Evolutionary conservation across 2,888 invertebrate species (phyloP), one percentile per base, ranked within the genome.

Genomic region (Marronus borbonicus): DNA sequence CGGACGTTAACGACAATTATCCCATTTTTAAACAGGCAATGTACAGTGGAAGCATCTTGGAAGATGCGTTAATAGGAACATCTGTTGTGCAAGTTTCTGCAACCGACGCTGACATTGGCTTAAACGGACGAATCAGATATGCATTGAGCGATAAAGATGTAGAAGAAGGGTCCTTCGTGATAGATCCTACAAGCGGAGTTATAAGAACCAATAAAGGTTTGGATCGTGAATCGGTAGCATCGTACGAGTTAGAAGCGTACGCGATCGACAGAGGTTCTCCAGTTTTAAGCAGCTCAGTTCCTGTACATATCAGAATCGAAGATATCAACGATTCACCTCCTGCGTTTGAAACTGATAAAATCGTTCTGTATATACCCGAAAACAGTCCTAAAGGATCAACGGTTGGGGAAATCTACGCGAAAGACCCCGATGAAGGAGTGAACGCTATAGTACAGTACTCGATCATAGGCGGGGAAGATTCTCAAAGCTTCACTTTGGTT

Each of bases 321-420:
- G 97, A 97, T 85, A 94, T 97, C 10, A 97, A 97, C 85, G 97
- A 97, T 86, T 96, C 96, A 0, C 96, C 97, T 0, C 97, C 97
- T 0, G 94, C 95, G 0, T 98, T 97, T 88, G 94, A 96, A 80
- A 94, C 95, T 2, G 96, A 97, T 84, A 94, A 95, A 86, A 94
- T 99, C 14, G 93, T 94, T 0, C 92, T 98, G 55, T 97, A 96
- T 86, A 94, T 99, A 3, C 91, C 96, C 0, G 99, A 99, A 89
- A 99, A 99, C 87, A 97, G 97, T n/a, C 98, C 98, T 0, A 93
- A 98, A 0, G 98, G 97, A 0, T 97, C 98, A 0, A 95, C 96
- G 0, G 97, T 99, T 0, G 98, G 98, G 0, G 95, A 95, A 85
- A 94, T 98, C 76, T 92, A 94, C 84, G 96, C 98, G 0, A 94